phyloP scores from a whole-genome alignment of 2,797 vertebrate species.

The Diplodus puntazzo region DNA sequence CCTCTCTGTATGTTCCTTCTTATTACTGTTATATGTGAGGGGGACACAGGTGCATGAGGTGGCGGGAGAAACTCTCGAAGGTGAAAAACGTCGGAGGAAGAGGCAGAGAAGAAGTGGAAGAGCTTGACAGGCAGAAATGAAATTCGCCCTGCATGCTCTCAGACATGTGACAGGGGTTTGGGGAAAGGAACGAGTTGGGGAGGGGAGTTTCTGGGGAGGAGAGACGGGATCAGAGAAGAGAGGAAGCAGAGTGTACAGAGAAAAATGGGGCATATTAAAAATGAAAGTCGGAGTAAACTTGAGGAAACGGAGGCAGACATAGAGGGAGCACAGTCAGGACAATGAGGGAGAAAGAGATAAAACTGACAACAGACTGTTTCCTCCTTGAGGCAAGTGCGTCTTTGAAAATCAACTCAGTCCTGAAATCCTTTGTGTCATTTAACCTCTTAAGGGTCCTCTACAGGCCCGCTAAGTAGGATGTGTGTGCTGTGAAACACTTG shows the following conservation, averaged over 20 bases:
- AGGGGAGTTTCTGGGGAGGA: constrained; percentile 49
- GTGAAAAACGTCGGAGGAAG: constrained; percentile 26
- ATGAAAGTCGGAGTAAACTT: constrained; percentile 61
- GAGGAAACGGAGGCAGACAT: constrained; percentile 39
- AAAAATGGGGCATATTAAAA: constrained; percentile 63
- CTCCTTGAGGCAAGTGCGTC: neutral
- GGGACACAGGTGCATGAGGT: constrained; percentile 30
- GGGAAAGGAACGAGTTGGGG: constrained; percentile 41
- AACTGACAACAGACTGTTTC: constrained; percentile 26
- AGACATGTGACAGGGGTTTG: constrained; percentile 68
- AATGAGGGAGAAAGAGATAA: constrained; percentile 24
- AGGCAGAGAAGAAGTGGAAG: constrained; percentile 13
- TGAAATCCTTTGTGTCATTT: constrained; percentile 27
- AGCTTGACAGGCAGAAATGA: constrained; percentile 46
- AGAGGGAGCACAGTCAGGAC: constrained; percentile 32
- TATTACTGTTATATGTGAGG: constrained; percentile 36
- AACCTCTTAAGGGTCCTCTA: neutral
- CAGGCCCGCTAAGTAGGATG: neutral
- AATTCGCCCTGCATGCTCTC: constrained; percentile 64
- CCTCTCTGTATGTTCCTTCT: constrained; percentile 22
- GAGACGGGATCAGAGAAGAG: constrained; percentile 43
- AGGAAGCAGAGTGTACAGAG: constrained; percentile 15
- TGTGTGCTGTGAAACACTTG: neutral
- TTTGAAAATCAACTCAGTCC: constrained; percentile 23
- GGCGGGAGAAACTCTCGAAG: constrained; percentile 10